Percentiles rank a stretch among this genome's conserved stretches.
phyloP scores from a whole-genome alignment of 2,888 invertebrate species.

The Timema podura region DNA sequence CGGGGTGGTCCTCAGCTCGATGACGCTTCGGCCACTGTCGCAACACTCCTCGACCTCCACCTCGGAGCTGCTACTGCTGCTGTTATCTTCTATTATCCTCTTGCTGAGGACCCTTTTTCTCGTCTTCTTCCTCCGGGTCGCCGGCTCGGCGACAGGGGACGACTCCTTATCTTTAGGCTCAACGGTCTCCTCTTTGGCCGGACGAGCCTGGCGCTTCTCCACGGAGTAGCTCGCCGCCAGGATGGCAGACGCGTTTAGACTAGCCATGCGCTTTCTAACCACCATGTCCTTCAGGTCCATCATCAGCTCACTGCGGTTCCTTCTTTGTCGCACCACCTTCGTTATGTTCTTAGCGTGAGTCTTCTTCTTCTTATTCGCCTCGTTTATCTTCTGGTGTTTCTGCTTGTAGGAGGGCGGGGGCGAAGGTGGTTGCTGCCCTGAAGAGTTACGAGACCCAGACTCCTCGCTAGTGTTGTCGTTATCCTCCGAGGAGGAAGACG shows the following conservation, averaged over 20 bases:
- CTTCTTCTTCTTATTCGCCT: conserved; percentile 25
- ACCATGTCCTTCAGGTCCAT: conserved; percentile 86
- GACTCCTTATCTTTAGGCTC: not conserved
- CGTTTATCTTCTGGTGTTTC: conserved; percentile 20
- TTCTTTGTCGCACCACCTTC: conserved; percentile 46
- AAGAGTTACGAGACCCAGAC: conserved; percentile 38
- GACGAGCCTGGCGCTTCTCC: conserved; percentile 52
- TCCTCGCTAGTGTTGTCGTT: conserved; percentile 12
- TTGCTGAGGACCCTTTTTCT: conserved; percentile 24
- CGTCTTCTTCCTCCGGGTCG: conserved; percentile 26
- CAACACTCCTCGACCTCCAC: conserved; percentile 43
- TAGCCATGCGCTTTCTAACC: conserved; percentile 86
- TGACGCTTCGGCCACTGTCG: conserved; percentile 44
- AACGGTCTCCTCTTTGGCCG: conserved; percentile 1
- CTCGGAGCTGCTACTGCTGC: conserved; percentile 36
- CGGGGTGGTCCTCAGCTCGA: conserved; percentile 41
- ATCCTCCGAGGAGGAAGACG: conserved; percentile 30
- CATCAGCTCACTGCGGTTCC: conserved; percentile 56
- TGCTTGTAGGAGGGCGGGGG: conserved; percentile 19
- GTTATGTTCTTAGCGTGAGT: conserved; percentile 47
- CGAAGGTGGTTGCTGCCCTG: not conserved
- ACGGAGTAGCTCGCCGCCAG: conserved; percentile 77
- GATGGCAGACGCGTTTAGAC: conserved; percentile 85
- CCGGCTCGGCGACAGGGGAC: not conserved
- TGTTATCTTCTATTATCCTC: conserved; percentile 50